Conservation (phyloP, 2,797 vertebrate genomes). For the Typhlichthys subterraneus region DNA sequence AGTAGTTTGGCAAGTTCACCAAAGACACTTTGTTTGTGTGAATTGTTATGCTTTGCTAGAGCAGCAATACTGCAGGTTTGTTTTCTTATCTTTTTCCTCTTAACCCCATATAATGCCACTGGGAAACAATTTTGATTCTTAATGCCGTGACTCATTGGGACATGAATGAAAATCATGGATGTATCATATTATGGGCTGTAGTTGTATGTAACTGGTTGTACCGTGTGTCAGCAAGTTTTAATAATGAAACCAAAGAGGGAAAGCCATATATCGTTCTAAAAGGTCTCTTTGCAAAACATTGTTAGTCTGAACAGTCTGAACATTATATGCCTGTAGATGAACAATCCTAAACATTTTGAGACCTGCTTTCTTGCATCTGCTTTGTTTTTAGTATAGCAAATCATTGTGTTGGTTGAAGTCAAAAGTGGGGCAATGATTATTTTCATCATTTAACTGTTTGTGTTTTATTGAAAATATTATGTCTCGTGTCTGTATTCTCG, state of each 20-base stretch:
- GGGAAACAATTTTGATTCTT: background rate
- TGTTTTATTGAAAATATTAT: background rate
- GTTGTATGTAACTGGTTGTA: slow-evolving; percentile 23
- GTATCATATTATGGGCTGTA: slow-evolving; percentile 21
- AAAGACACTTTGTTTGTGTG: slow-evolving; percentile 83
- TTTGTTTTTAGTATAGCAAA: slow-evolving; percentile 4
- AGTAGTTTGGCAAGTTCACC: slow-evolving; percentile 72
- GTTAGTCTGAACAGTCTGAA: slow-evolving; percentile 13
- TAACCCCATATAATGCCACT: background rate
- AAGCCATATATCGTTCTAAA: slow-evolving; percentile 69
- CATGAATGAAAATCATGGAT: slow-evolving; percentile 6
- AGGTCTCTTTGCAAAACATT: slow-evolving; percentile 29
- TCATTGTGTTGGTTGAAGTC: background rate
- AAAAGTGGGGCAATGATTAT: background rate
- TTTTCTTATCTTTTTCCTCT: slow-evolving; percentile 8
- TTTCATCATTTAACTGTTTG: background rate
- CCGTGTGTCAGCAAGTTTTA: slow-evolving; percentile 37
- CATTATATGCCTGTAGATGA: background rate
- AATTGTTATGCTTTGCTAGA: slow-evolving; percentile 66
- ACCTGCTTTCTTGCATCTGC: slow-evolving; percentile 5
- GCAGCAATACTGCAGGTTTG: slow-evolving; percentile 85
- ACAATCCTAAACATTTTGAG: background rate
- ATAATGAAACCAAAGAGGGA: slow-evolving; percentile 74
- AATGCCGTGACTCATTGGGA: slow-evolving; percentile 1
- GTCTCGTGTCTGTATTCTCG: slow-evolving; percentile 19